Evolutionary conservation across 2,797 vertebrate species (phyloP).

Genomic region (Margarornis squamiger): DNA sequence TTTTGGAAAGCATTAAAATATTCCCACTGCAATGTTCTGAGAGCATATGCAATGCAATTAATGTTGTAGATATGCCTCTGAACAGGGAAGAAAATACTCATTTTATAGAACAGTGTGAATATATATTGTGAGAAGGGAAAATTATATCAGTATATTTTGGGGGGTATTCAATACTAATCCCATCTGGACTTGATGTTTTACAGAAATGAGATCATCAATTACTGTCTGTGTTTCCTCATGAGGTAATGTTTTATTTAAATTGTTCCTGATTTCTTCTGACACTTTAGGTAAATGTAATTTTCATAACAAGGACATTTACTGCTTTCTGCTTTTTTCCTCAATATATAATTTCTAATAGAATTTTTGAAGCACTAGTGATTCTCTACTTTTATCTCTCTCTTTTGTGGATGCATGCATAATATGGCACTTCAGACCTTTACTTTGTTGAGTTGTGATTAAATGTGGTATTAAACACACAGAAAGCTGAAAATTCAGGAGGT

Average conservation of each 20-base stretch:
- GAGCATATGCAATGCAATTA: background rate
- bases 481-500: background rate
- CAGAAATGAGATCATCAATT: conserved; percentile 54
- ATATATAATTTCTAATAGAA: background rate
- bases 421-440: background rate
- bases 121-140: conserved; percentile 1
- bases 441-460: background rate
- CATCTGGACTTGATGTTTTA: conserved; percentile 16
- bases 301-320: conserved; percentile 16
- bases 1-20: conserved; percentile 3
- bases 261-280: conserved; percentile 39
- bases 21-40: conserved; percentile 1
- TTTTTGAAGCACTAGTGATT: background rate
- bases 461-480: background rate
- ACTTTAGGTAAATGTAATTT: conserved; percentile 44
- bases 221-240: conserved; percentile 26
- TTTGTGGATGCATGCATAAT: background rate
- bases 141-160: background rate
- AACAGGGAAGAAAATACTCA: background rate
- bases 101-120: background rate
- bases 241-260: conserved; percentile 57
- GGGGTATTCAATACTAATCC: conserved; percentile 29
- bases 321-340: conserved; percentile 6
- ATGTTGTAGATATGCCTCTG: background rate
- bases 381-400: background rate